Evolutionary conservation across 2,113 vertebrate genomes (phyloP).

Genomic region (Zapus hudsonius): DNA sequence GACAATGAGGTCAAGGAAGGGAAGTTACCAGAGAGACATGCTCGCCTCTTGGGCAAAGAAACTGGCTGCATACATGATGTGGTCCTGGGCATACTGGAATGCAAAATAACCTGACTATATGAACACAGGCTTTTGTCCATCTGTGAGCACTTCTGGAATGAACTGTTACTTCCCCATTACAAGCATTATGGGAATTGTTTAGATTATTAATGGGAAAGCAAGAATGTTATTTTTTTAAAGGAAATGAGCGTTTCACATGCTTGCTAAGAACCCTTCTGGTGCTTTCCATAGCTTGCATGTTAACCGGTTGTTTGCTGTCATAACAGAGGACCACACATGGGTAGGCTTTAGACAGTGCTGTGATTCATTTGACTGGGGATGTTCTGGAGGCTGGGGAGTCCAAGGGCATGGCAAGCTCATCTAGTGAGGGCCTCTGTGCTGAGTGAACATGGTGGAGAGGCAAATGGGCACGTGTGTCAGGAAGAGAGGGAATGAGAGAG

Average conservation of each 20-base stretch:
- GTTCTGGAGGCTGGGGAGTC: background rate
- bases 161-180: background rate
- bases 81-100: background rate
- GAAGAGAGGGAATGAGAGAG: background rate
- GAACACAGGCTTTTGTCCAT: background rate
- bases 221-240: background rate
- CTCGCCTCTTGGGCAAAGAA: background rate
- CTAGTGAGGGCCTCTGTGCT: background rate
- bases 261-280: background rate
- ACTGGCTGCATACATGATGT: background rate
- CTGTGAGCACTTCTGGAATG: background rate
- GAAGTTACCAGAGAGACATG: background rate
- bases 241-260: background rate
- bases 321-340: background rate
- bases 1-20: background rate
- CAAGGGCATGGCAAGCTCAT: background rate
- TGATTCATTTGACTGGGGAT: background rate
- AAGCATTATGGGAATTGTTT: background rate
- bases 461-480: too few relatives aligned
- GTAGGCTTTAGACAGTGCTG: background rate
- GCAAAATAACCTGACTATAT: accelerated
- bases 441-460: background rate
- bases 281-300: background rate
- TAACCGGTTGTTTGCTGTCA: background rate
- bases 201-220: background rate